These are phyloP conservation scores for Orcinus orca DNA, from an alignment of 2,113 vertebrate species.

Conservation along the genomic window DNA sequence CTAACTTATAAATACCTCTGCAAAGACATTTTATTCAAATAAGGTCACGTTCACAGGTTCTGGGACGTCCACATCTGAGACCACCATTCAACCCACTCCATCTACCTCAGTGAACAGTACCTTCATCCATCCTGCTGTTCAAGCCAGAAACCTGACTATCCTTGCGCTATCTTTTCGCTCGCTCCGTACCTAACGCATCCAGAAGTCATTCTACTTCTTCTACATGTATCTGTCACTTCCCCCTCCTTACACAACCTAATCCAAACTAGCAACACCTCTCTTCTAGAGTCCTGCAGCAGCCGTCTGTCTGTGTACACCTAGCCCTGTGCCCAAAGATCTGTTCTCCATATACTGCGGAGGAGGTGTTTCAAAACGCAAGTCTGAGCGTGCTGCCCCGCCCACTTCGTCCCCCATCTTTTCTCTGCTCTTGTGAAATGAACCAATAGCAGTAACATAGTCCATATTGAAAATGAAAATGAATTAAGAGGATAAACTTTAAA, in stretches of 20 bases:
- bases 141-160: neutral
- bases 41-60: neutral
- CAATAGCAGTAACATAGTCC: neutral
- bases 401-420: neutral
- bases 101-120: neutral
- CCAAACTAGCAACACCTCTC: neutral
- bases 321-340: neutral
- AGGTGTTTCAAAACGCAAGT: neutral
- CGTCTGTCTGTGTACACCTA: neutral
- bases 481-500: neutral
- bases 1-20: neutral
- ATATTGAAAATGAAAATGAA: neutral
- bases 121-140: neutral
- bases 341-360: neutral
- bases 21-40: neutral
- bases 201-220: neutral
- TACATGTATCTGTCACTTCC: neutral
- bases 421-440: neutral
- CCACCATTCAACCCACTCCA: neutral
- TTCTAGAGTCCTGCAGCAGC: neutral
- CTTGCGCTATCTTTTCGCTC: neutral
- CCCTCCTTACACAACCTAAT: neutral
- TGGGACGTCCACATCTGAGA: neutral
- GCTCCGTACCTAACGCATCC: neutral
- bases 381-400: too few relatives aligned